phyloP scores from a whole-genome alignment of 92 coral and sea anemone genomes.

The Desmophyllum pertusum region DNA sequence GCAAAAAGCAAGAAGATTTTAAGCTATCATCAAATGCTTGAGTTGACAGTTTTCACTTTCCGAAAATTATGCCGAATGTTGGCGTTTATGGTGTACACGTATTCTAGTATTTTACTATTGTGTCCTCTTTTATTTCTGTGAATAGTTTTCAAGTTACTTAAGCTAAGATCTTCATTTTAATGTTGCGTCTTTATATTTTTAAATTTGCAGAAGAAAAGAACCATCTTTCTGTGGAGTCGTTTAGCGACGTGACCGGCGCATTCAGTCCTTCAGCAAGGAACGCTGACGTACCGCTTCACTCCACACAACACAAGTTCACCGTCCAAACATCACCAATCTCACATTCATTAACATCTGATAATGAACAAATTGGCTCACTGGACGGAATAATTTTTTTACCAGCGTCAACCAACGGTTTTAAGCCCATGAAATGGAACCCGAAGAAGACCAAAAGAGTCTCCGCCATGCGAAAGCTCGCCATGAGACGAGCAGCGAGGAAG shows the following conservation, averaged over 20 bases:
- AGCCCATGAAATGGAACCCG: background rate
- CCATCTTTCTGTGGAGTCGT: background rate
- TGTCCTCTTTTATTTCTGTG: too few relatives aligned
- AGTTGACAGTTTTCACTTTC: too few relatives aligned
- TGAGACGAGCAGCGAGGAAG: background rate
- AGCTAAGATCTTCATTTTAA: too few relatives aligned
- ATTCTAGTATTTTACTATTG: too few relatives aligned
- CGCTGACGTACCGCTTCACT: background rate
- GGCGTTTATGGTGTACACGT: too few relatives aligned
- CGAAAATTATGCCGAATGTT: too few relatives aligned
- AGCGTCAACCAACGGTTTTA: background rate
- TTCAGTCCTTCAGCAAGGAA: background rate
- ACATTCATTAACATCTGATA: background rate
- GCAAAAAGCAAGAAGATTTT: too few relatives aligned
- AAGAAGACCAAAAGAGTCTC: background rate
- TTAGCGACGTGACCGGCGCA: background rate
- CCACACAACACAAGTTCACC: background rate
- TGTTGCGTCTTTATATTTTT: too few relatives aligned
- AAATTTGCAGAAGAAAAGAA: background rate
- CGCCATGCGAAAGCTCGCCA: background rate
- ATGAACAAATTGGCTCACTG: background rate
- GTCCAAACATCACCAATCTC: background rate
- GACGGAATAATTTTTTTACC: background rate
- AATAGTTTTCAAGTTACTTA: too few relatives aligned
- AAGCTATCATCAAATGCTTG: too few relatives aligned